Percentiles rank a stretch among this genome's conserved stretches.
Conservation (phyloP, 35 echinoderm and acorn worm species). For the Lytechinus variegatus region DNA sequence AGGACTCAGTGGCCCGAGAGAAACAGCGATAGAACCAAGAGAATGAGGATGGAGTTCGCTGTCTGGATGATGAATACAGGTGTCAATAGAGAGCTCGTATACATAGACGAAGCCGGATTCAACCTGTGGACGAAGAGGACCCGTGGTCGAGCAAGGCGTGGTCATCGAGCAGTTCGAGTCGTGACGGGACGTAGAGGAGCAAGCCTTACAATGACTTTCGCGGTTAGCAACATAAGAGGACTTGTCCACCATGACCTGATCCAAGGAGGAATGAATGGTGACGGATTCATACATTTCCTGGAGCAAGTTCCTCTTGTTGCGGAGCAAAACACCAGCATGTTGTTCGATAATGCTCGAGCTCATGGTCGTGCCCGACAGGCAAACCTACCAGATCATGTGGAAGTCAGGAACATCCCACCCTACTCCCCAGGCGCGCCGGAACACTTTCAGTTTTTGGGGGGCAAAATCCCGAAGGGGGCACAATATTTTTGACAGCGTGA, state of each 20-base stretch:
- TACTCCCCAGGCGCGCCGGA: too few species aligned
- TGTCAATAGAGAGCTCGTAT: slow-evolving; percentile 40
- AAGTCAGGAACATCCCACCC: too few species aligned
- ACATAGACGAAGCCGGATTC: slow-evolving; percentile 45
- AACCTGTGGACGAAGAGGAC: slow-evolving; percentile 48
- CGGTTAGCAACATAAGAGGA: slow-evolving; percentile 31
- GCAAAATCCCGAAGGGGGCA: too few species aligned
- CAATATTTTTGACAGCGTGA: too few species aligned
- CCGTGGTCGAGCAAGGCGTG: background rate
- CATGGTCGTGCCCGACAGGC: slow-evolving; percentile 36
- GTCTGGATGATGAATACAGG: slow-evolving; percentile 21
- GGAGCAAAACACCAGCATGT: background rate
- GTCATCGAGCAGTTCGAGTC: background rate
- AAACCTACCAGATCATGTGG: too few species aligned
- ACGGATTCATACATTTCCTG: slow-evolving; percentile 25
- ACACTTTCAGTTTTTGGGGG: too few species aligned
- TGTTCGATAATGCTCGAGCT: background rate
- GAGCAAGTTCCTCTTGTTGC: slow-evolving; percentile 17
- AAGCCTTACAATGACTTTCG: background rate
- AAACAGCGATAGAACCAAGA: slow-evolving; percentile 9
- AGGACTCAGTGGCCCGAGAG: too few species aligned
- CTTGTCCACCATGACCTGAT: slow-evolving; percentile 26
- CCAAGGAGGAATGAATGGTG: background rate
- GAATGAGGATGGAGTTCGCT: slow-evolving; percentile 31
- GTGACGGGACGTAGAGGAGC: background rate